Evolutionary conservation across 2,797 vertebrate genomes (phyloP).

Genomic region (Hemitrygon akajei): DNA sequence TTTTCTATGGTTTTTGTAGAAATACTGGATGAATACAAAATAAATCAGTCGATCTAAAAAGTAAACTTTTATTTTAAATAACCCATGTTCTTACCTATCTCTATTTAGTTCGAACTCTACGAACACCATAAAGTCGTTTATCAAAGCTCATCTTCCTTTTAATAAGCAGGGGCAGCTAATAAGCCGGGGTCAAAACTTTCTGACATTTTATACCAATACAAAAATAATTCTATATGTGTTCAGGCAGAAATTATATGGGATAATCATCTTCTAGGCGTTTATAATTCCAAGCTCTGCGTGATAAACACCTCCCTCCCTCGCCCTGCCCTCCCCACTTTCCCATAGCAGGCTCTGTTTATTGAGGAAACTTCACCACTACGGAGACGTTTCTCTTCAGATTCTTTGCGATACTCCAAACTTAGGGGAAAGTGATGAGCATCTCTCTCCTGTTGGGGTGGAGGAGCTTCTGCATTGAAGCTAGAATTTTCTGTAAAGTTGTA

Average conservation of each 20-base stretch:
- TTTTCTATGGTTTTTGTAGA: background rate
- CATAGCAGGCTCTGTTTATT: background rate
- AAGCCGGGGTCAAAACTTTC: background rate
- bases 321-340: background rate
- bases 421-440: too few relatives aligned
- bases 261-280: background rate
- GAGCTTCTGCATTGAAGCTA: background rate
- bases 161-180: background rate
- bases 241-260: constrained; percentile 6
- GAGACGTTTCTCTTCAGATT: too few relatives aligned
- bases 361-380: background rate
- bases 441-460: background rate
- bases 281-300: background rate
- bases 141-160: background rate
- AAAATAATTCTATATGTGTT: background rate
- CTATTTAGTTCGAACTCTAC: background rate
- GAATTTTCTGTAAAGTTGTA: background rate
- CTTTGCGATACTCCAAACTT: background rate
- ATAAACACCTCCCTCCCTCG: background rate
- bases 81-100: background rate
- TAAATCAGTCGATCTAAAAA: background rate
- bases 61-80: constrained; percentile 7
- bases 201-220: background rate
- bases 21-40: background rate
- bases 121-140: background rate